Base-by-base conservation (phyloP, 1,140 invertebrate genomes). In the Microplitis demolitor region DNA sequence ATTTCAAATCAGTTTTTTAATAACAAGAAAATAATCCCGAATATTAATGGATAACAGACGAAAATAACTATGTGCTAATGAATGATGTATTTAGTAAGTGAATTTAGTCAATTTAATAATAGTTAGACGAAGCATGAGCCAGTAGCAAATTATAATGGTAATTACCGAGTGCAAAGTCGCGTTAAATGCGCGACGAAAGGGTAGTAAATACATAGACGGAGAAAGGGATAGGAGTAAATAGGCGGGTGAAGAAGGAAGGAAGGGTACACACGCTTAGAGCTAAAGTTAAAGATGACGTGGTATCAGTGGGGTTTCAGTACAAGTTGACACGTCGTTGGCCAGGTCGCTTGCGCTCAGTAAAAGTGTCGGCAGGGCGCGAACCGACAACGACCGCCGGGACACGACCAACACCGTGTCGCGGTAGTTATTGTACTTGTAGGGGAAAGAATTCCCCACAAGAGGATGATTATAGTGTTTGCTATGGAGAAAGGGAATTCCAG, bases 341-440 rank as follows among this genome's bases (percentile, higher is more conserved):
- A 75, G 80, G 79, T 82, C 80, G 80, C 73, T 78, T 76, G 79
- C 76, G 77, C 78, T 71, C 76, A 71, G 78, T 79, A 81, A 80
- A 82, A 82, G 80, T 81, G 82, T 83, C 80, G 77, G 80, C 74
- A 72, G 73, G 78, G 80, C 81, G 80, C 79, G 80, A 79, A 82
- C 79, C 79, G 76, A 82, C 81, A 82, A 82, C 79, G 81, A 79
- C 78, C 80, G 78, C 80, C 79, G 78, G 78, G 81, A 79, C 80
- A 78, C 75, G 75, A 77, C 77, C 78, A 74, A 76, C 76, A 78
- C 76, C 76, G 77, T 77, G 74, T 74, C 78, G 76, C 62, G 75
- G 72, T 70, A 71, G 72, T 51, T 45, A 45, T 45, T 45, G 39
- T 45, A 45, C 39, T 45, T 63, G 72, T 58, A 74, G 73, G 74